Evolutionary conservation across 2,797 vertebrate species (phyloP).

Genomic region (Melanogrammus aeglefinus): DNA sequence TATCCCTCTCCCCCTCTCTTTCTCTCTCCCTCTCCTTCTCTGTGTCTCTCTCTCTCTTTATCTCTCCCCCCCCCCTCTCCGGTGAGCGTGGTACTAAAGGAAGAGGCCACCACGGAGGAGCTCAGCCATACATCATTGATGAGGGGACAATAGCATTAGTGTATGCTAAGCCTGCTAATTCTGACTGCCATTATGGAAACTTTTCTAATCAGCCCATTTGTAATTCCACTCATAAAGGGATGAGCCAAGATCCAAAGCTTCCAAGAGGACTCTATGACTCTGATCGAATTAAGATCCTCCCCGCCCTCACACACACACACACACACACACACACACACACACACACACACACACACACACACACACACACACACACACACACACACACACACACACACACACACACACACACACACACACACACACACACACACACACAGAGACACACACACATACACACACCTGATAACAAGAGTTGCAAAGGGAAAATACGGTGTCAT

Average conservation of each 20-base stretch:
- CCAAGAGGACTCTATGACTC: constrained; percentile 50
- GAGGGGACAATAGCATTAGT: constrained; percentile 69
- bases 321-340: too few species aligned
- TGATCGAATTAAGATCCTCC: constrained; percentile 66
- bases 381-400: too few species aligned
- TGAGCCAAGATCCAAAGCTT: constrained; percentile 56
- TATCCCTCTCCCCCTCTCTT: constrained; percentile 12
- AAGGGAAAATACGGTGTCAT: constrained; percentile 34
- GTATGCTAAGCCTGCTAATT: constrained; percentile 68
- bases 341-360: too few species aligned
- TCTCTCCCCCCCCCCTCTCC: constrained; percentile 9
- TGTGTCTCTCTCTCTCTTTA: not conserved
- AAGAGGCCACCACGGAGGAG: constrained; percentile 58
- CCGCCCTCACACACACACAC: not conserved
- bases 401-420: too few species aligned
- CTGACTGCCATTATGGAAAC: constrained; percentile 59
- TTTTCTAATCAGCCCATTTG: constrained; percentile 62
- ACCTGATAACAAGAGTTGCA: constrained; percentile 60
- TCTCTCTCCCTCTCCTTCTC: constrained; percentile 23
- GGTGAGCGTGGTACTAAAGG: constrained; percentile 45
- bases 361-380: constrained; percentile 37
- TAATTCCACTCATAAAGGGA: constrained; percentile 64
- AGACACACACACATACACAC: constrained; percentile 34
- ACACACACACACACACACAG: too few species aligned
- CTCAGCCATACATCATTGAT: constrained; percentile 71